These are phyloP conservation scores for Scaptomyza tumidula DNA, from an alignment of 2,888 invertebrate genomes.

Conservation along the genomic window DNA sequence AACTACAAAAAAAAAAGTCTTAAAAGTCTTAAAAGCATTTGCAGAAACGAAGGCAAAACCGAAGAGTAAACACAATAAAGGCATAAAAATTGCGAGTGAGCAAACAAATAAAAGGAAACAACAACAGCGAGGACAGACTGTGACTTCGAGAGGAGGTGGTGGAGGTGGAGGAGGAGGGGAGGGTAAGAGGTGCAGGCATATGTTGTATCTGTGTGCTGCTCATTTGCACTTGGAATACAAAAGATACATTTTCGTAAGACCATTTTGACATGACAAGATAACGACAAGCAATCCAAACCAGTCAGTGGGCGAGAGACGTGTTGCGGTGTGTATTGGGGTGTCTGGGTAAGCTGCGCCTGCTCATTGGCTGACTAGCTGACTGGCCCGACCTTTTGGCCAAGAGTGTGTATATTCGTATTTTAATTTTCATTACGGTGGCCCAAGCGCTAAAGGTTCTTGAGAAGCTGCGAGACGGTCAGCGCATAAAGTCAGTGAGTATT, in stretches of 20 bases:
- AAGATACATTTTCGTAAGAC: slow-evolving; percentile 82
- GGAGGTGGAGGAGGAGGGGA: neutral
- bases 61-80: slow-evolving; percentile 78
- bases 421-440: slow-evolving; percentile 78
- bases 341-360: slow-evolving; percentile 49
- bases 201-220: slow-evolving; percentile 57
- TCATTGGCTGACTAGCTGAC: slow-evolving; percentile 36
- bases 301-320: neutral
- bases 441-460: slow-evolving; percentile 71
- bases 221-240: slow-evolving; percentile 82
- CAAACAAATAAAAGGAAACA: slow-evolving; percentile 74
- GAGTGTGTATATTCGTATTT: slow-evolving; percentile 73
- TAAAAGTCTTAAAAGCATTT: slow-evolving; percentile 81
- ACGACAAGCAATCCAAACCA: slow-evolving; percentile 75
- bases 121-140: slow-evolving; percentile 17
- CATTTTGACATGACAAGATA: slow-evolving; percentile 83
- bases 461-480: slow-evolving; percentile 64
- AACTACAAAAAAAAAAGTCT: slow-evolving; percentile 72
- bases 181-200: slow-evolving; percentile 9
- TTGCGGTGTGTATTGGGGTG: no score
- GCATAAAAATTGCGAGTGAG: slow-evolving; percentile 80
- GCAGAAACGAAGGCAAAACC: slow-evolving; percentile 70
- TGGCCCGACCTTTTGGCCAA: slow-evolving; percentile 65
- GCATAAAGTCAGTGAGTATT: slow-evolving; percentile 72
- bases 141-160: neutral